Conservation (phyloP, 2,113 vertebrate genomes). For the Balaenoptera acutorostrata region DNA sequence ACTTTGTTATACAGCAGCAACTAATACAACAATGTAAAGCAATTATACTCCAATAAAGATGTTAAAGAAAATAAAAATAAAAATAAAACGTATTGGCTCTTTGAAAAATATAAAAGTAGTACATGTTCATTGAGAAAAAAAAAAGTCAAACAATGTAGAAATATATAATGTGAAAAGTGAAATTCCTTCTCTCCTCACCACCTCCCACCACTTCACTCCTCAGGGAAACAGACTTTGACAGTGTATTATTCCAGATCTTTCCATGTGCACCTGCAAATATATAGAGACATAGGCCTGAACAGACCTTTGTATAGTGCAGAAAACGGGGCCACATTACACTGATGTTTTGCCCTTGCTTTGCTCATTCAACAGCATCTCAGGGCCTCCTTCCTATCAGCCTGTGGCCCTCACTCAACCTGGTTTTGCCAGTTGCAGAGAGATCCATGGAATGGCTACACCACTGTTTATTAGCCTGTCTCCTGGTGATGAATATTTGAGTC, state of each 20-base stretch:
- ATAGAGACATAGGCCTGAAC: rapidly evolving
- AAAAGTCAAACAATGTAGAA: background rate
- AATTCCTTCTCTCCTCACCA: background rate
- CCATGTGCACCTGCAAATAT: background rate
- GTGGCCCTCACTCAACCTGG: background rate
- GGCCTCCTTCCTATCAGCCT: rapidly evolving
- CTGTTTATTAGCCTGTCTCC: background rate
- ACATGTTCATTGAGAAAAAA: background rate
- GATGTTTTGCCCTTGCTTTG: background rate
- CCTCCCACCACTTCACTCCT: background rate
- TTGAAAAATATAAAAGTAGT: background rate
- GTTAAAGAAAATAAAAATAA: too few species aligned
- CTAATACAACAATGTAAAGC: too few species aligned
- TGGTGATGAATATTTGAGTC: background rate
- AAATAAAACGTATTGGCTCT: background rate
- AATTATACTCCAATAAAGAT: too few species aligned
- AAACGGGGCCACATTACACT: background rate
- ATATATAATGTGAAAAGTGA: background rate
- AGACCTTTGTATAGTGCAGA: background rate
- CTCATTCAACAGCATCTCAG: background rate
- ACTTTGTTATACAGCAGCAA: too few species aligned
- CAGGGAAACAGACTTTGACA: background rate
- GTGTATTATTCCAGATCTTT: background rate
- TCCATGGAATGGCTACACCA: rapidly evolving
- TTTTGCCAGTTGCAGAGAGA: background rate